These are phyloP conservation scores for Chloroceryle aenea DNA, from an alignment of 2,113 vertebrate genomes.

Conservation along the genomic window DNA sequence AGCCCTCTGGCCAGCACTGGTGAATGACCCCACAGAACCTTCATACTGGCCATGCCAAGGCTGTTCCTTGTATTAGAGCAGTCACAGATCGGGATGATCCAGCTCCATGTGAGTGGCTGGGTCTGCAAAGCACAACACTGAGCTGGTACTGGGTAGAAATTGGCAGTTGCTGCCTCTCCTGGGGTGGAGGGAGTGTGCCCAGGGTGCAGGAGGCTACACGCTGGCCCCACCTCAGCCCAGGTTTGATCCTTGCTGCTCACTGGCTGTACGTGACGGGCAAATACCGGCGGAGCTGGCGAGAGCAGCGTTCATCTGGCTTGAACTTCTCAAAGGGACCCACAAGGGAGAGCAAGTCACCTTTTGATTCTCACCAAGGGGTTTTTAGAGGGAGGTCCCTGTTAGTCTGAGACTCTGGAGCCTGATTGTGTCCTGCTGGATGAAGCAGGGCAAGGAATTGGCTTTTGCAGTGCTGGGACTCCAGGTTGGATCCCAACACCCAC, in stretches of 20 bases:
- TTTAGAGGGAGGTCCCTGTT: neutral
- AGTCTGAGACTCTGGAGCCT: neutral
- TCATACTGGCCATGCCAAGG: neutral
- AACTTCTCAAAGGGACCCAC: neutral
- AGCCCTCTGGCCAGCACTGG: neutral
- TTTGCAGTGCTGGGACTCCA: neutral
- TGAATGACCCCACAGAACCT: neutral
- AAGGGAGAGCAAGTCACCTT: neutral
- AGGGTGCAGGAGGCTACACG: neutral
- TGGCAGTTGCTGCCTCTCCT: neutral
- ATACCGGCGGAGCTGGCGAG: neutral
- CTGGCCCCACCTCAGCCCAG: neutral
- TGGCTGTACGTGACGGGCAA: neutral
- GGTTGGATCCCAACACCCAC: neutral
- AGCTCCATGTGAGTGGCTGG: neutral
- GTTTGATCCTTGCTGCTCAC: neutral
- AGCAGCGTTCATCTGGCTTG: neutral
- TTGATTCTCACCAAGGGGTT: neutral
- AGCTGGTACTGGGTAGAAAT: neutral
- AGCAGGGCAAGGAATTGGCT: neutral
- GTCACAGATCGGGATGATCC: neutral
- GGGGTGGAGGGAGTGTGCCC: neutral
- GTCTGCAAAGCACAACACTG: neutral
- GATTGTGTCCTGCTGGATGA: neutral
- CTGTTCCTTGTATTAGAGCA: neutral